Evolutionary conservation across 2,113 vertebrate genomes (phyloP).

Genomic region (Callipepla californica): DNA sequence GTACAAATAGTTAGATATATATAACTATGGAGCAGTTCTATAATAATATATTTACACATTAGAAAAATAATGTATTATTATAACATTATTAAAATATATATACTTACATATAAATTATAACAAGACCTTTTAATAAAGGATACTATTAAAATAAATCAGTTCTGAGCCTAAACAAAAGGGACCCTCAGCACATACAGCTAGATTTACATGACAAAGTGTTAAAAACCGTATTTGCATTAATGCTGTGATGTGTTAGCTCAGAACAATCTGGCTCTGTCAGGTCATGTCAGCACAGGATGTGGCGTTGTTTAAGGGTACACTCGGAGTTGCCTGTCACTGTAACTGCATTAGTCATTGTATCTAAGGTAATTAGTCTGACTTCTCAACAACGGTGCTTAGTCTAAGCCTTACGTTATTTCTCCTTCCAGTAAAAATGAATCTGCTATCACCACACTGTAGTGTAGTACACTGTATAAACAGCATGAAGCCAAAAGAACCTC

Average conservation of each 20-base stretch:
- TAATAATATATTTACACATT: background rate
- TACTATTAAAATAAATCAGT: background rate
- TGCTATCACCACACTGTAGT: background rate
- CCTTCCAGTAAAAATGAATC: background rate
- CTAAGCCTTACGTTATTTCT: background rate
- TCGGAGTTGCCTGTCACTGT: accelerated
- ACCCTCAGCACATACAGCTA: background rate
- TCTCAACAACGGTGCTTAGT: background rate
- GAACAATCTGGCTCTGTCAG: background rate
- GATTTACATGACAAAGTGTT: background rate
- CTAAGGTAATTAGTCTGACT: background rate
- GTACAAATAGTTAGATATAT: background rate
- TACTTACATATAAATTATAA: background rate
- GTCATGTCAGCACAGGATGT: background rate
- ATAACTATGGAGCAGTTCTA: background rate
- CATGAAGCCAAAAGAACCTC: background rate
- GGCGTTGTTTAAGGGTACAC: background rate
- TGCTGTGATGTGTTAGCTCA: background rate
- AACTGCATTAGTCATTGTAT: background rate
- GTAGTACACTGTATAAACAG: background rate
- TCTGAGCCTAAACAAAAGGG: background rate
- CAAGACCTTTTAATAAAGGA: background rate
- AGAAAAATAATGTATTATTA: background rate
- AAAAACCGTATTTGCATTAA: background rate
- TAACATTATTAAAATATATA: background rate